Evolutionary conservation across 2,797 vertebrate species (phyloP).

Genomic region (Melanotaenia maccullochi): DNA sequence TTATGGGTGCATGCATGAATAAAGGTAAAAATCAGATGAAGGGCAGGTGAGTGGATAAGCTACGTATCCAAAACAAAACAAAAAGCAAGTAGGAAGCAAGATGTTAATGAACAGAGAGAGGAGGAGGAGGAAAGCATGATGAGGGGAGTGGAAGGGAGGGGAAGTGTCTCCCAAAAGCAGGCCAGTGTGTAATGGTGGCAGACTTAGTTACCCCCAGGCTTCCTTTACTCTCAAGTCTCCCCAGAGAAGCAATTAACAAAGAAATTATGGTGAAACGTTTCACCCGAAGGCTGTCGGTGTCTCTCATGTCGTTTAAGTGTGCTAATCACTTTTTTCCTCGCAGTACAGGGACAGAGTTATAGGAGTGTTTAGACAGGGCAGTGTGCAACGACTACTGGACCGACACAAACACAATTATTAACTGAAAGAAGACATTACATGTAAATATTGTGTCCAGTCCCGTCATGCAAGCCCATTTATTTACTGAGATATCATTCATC

Average conservation of each 20-base stretch:
- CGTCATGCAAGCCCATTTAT: background rate
- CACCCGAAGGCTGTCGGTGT: conserved; percentile 71
- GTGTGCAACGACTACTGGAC: background rate
- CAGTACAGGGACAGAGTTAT: conserved; percentile 34
- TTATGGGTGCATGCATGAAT: conserved; percentile 12
- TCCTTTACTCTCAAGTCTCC: conserved; percentile 70
- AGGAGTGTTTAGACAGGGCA: background rate
- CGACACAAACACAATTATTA: conserved; percentile 9
- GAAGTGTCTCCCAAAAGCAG: conserved; percentile 66
- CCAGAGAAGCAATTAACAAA: conserved; percentile 87
- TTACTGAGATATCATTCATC: conserved; percentile 10
- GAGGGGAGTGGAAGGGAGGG: conserved; percentile 16
- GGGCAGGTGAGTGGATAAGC: conserved; percentile 18
- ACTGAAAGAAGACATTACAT: conserved; percentile 12
- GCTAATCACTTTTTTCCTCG: conserved; percentile 82
- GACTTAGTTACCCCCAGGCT: conserved; percentile 69
- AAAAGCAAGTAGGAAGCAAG: conserved; percentile 20
- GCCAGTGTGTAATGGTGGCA: conserved; percentile 79
- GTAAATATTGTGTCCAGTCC: conserved; percentile 4
- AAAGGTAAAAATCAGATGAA: conserved; percentile 28
- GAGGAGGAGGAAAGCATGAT: conserved; percentile 8
- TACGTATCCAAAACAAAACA: conserved; percentile 23
- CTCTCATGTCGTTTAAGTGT: conserved; percentile 73
- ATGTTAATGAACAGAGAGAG: conserved; percentile 49
- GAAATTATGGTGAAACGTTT: conserved; percentile 83